Conservation (phyloP, 2,888 invertebrate genomes). For the Rhagium mordax region DNA sequence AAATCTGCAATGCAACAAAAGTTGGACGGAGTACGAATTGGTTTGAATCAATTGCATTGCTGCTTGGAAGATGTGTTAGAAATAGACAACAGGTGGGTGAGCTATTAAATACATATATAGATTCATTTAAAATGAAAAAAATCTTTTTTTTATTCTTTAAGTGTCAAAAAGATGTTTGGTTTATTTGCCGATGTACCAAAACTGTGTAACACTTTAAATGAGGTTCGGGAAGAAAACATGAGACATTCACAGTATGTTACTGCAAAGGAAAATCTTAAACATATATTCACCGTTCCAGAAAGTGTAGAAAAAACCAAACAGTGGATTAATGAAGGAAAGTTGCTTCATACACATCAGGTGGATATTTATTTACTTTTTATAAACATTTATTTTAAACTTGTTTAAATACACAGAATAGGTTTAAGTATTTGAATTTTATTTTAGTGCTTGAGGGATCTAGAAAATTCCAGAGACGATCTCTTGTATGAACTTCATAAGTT, state of each 20-base stretch:
- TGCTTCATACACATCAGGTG: constrained; percentile 93
- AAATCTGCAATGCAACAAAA: constrained; percentile 99
- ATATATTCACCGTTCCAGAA: constrained; percentile 97
- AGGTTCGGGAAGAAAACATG: constrained; percentile 93
- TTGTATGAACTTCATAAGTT: constrained; percentile 94
- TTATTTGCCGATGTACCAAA: constrained; percentile 84
- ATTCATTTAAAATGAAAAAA: not conserved
- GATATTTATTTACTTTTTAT: not conserved
- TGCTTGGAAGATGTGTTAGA: constrained; percentile 90
- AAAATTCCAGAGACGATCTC: constrained; percentile 96
- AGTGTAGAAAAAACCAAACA: constrained; percentile 95
- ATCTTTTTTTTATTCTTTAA: constrained; percentile 61
- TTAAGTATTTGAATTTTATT: constrained; percentile 52
- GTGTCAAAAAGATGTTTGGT: constrained; percentile 84
- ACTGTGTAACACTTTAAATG: constrained; percentile 85
- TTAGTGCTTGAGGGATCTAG: constrained; percentile 92
- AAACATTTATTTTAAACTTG: not conserved
- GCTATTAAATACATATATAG: not conserved
- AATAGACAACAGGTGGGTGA: constrained; percentile 72
- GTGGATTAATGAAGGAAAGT: constrained; percentile 94
- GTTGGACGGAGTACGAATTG: constrained; percentile 95
- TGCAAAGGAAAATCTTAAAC: constrained; percentile 97
- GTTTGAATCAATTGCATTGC: constrained; percentile 89
- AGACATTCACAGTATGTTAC: constrained; percentile 97
- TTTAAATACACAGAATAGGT: not conserved